Percentiles rank a stretch among this genome's conserved stretches.
phyloP scores from a whole-genome alignment of 2,113 vertebrate species.

The Okapia johnstoni region DNA sequence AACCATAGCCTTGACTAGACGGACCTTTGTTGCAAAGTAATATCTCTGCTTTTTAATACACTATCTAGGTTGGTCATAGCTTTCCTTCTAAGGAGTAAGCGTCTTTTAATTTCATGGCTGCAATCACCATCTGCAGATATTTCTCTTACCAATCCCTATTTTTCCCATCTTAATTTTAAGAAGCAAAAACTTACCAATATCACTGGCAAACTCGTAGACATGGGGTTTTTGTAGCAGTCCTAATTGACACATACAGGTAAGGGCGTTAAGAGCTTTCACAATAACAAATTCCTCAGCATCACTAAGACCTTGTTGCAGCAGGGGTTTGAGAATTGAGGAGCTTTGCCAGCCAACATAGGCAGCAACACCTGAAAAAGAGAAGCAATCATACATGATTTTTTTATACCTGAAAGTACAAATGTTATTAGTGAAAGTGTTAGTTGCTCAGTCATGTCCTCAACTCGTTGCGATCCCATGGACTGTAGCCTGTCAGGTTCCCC shows the following conservation, averaged over 20 bases:
- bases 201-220: conserved; percentile 96
- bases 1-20: too few species aligned
- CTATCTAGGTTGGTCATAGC: too few species aligned
- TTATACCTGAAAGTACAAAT: neutral
- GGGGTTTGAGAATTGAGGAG: conserved; percentile 96
- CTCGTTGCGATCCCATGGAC: neutral
- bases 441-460: neutral
- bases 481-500: neutral
- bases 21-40: too few species aligned
- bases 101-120: too few species aligned
- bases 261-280: conserved; percentile 95
- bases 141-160: neutral
- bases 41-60: too few species aligned
- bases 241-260: conserved; percentile 98
- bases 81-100: too few species aligned
- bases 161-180: neutral
- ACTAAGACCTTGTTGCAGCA: conserved; percentile 96
- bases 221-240: conserved; percentile 97
- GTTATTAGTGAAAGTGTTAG: neutral
- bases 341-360: conserved; percentile 99
- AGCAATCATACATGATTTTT: neutral
- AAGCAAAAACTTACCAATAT: conserved; percentile 88
- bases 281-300: conserved; percentile 99
- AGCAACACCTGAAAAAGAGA: conserved; percentile 88
- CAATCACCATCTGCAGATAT: too few species aligned